Evolutionary conservation across 1,140 invertebrate species (phyloP).

Genomic region (Zaprionus taronus): DNA sequence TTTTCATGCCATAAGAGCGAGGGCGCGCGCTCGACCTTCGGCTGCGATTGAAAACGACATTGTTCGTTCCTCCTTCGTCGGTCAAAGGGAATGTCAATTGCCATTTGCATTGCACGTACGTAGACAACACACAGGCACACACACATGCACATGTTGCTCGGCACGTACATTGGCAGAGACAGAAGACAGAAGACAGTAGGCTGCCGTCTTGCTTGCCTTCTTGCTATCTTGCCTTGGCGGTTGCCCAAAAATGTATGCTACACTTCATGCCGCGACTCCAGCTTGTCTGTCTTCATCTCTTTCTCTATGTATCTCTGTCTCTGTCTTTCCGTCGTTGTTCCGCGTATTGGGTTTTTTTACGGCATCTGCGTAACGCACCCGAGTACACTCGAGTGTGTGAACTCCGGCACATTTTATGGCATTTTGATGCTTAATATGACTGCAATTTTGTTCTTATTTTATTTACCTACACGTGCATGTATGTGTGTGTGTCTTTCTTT

Average conservation of each 20-base stretch:
- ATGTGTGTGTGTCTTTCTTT: conserved; percentile 28
- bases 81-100: conserved; percentile 70
- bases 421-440: conserved; percentile 76
- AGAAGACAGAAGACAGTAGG: background rate
- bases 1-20: conserved; percentile 58
- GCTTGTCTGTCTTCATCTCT: background rate
- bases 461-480: conserved; percentile 51
- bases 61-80: conserved; percentile 46
- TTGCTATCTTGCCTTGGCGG: background rate
- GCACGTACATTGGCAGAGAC: background rate
- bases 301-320: background rate
- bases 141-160: conserved; percentile 4
- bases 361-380: conserved; percentile 45
- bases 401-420: conserved; percentile 68
- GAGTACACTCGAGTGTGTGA: conserved; percentile 70
- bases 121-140: conserved; percentile 23
- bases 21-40: conserved; percentile 59
- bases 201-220: background rate
- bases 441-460: conserved; percentile 77
- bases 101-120: conserved; percentile 68
- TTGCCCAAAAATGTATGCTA: conserved; percentile 46
- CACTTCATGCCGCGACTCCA: conserved; percentile 36
- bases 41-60: conserved; percentile 71
- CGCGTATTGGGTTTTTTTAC: conserved; percentile 62
- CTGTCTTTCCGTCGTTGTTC: background rate